phyloP scores from a whole-genome alignment of 2,888 invertebrate species.

The Apotomis betuletana region DNA sequence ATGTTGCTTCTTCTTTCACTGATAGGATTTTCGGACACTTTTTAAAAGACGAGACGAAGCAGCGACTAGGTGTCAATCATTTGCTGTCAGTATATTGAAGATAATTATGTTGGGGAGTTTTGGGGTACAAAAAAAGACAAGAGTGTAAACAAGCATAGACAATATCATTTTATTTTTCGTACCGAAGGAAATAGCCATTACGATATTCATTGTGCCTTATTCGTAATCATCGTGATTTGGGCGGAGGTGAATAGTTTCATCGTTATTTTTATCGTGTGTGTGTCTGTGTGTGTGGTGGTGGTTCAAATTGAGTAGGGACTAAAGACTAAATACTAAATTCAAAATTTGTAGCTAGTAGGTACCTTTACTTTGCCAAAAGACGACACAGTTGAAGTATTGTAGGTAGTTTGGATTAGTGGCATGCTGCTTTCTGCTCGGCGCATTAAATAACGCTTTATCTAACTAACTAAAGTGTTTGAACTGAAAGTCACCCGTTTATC shows the following conservation, averaged over 20 bases:
- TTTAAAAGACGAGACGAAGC: too few species aligned
- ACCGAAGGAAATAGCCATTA: neutral
- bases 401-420: neutral
- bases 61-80: too few species aligned
- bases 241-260: neutral
- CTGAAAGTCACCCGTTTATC: slow-evolving; percentile 6
- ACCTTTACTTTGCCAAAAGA: too few species aligned
- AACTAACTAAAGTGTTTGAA: slow-evolving; percentile 7
- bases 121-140: neutral
- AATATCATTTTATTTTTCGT: neutral
- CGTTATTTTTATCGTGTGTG: neutral
- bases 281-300: neutral
- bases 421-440: slow-evolving; percentile 15
- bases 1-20: too few species aligned
- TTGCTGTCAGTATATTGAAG: too few species aligned
- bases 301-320: neutral
- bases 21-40: too few species aligned
- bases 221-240: neutral
- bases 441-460: slow-evolving; percentile 17
- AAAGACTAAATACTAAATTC: too few species aligned
- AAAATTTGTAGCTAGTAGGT: too few species aligned
- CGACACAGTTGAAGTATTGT: neutral
- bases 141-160: neutral
- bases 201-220: neutral
- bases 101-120: neutral